Evolutionary conservation across 2,113 vertebrate species (phyloP).

Genomic region (Alosa alosa): DNA sequence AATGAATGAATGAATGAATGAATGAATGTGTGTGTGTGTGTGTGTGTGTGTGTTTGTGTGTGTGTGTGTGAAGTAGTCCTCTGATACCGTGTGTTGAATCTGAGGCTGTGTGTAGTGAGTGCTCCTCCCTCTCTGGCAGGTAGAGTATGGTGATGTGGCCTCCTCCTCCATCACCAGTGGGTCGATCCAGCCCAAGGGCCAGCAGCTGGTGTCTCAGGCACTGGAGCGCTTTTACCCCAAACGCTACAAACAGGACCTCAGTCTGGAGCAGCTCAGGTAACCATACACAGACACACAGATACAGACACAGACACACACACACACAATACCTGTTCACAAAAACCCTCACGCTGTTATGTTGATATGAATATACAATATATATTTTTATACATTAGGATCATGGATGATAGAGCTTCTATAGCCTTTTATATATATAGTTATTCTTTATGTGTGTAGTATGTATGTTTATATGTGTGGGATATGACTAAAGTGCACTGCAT

Average conservation of each 20-base stretch:
- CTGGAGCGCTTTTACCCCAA: conserved; percentile 86
- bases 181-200: conserved; percentile 74
- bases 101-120: not conserved
- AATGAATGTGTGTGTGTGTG: not conserved
- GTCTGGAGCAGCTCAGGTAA: conserved; percentile 79
- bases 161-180: conserved; percentile 60
- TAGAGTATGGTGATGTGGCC: conserved; percentile 83
- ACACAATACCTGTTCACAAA: too few relatives aligned
- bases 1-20: not conserved
- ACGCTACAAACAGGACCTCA: conserved; percentile 78
- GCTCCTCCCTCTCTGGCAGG: not conserved
- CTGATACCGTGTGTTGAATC: not conserved
- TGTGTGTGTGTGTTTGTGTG: not conserved
- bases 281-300: not conserved
- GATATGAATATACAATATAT: too few relatives aligned
- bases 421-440: not conserved
- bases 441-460: not conserved
- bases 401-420: too few relatives aligned
- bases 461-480: not conserved
- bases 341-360: too few relatives aligned
- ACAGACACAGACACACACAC: too few relatives aligned
- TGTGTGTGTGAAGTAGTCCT: not conserved
- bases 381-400: too few relatives aligned
- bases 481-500: not conserved
- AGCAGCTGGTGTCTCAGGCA: conserved; percentile 80